These are phyloP conservation scores for Chrysogorgia sp. DNA, from an alignment of 92 coral and sea anemone genomes.

Conservation along the genomic window DNA sequence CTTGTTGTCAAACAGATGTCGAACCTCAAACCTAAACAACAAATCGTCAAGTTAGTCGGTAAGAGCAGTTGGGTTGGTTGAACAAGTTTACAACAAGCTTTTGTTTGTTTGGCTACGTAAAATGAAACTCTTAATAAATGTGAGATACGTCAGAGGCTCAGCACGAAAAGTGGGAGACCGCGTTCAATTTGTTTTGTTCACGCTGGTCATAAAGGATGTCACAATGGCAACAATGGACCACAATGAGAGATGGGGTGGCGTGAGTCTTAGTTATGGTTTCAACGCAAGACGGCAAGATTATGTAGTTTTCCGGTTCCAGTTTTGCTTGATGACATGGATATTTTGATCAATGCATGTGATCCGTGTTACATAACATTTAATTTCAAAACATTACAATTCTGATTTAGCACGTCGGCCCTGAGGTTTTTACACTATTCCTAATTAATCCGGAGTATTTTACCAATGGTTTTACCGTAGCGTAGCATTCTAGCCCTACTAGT, in stretches of 20 bases:
- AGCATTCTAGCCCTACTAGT: too few species aligned
- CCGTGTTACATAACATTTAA: too few species aligned
- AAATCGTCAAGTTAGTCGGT: neutral
- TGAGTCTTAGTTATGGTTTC: neutral
- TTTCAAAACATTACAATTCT: too few species aligned
- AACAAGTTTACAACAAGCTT: too few species aligned
- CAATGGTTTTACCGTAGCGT: too few species aligned
- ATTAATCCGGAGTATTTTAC: too few species aligned
- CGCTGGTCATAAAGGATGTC: slow-evolving; percentile 32
- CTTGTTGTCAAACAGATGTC: neutral
- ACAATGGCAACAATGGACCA: slow-evolving; percentile 37
- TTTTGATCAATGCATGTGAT: neutral
- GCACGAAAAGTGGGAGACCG: slow-evolving; percentile 6
- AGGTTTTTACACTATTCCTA: too few species aligned
- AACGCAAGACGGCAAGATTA: too few species aligned
- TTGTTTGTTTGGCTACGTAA: neutral
- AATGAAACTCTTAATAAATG: slow-evolving; percentile 3
- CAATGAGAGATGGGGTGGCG: slow-evolving; percentile 38
- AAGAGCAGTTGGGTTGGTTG: too few species aligned
- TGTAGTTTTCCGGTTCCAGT: neutral
- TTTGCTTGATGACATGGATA: neutral
- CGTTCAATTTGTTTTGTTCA: slow-evolving; percentile 34
- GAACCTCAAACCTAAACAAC: neutral
- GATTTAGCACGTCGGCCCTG: too few species aligned
- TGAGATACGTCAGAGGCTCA: slow-evolving; percentile 7